Evolutionary conservation across 2,888 invertebrate species (phyloP).

Genomic region (Orthosia incerta): DNA sequence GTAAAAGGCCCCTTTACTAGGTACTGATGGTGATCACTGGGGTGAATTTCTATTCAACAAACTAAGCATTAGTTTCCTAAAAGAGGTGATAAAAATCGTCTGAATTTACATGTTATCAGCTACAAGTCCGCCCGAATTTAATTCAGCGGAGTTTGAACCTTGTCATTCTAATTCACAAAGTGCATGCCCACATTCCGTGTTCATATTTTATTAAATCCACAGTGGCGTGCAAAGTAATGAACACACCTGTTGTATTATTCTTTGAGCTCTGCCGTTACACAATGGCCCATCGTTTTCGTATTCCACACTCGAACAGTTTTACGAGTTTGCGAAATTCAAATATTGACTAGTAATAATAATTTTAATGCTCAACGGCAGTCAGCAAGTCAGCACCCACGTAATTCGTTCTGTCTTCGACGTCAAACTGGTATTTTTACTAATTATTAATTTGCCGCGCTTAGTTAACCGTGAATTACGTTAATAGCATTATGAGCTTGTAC

Average conservation of each 20-base stretch:
- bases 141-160: neutral
- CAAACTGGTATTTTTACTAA: constrained; percentile 60
- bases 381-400: constrained; percentile 27
- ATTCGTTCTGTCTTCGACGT: constrained; percentile 37
- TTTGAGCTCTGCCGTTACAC: constrained; percentile 44
- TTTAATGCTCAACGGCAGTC: constrained; percentile 14
- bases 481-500: constrained; percentile 19
- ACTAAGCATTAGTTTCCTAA: constrained; percentile 10
- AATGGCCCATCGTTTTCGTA: constrained; percentile 36
- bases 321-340: constrained; percentile 35
- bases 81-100: neutral
- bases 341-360: constrained; percentile 44
- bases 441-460: constrained; percentile 71
- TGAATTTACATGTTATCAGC: neutral
- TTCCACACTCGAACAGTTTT: constrained; percentile 46
- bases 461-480: constrained; percentile 67
- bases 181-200: constrained; percentile 28
- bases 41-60: too few relatives aligned
- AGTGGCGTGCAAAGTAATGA: constrained; percentile 55
- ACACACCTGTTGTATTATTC: constrained; percentile 65
- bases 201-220: constrained; percentile 51
- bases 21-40: too few relatives aligned
- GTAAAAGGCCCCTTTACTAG: too few relatives aligned
- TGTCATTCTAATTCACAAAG: constrained; percentile 35
- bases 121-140: neutral